Base-by-base conservation (phyloP, 2,113 vertebrate species). In the Lepisosteus oculatus region DNA sequence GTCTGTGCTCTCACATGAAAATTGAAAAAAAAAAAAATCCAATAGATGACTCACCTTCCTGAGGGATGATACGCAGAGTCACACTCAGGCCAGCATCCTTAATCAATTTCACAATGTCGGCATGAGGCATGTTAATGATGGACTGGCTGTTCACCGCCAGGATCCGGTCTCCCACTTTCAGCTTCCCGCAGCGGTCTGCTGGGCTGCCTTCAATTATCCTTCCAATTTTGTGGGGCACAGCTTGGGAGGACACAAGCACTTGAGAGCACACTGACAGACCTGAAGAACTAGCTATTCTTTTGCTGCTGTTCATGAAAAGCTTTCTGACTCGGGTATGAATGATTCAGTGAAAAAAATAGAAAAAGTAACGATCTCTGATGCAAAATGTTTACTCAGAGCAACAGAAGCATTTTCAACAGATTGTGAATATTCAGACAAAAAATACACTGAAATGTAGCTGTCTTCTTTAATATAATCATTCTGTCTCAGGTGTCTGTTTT, bases 71-170 rank as follows among this genome's bases (percentile, higher is more conserved):
- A 87, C 92, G 94, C 86, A 99, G 94, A 70, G 95, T 97, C 84
- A 99, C 96, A 62, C 93, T 98, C 76, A 98, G 95, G 68, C 97
- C 97, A 0, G 97, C 97, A 67, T 99, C 97, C 91, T 99, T 99
- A 92, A 99, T 99, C 84, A 99, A 94, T 85, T 98, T 99, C 75
- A 99, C 97, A 76, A 99, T 99, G 90, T 99, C 97, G 17, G 94
- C 97, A 69, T 99, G 97, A 70, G 96, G 94, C 96, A 98, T 98
- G 90, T 89, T 96, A 83, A 99, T 93, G 82, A 99, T 99, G 78
- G 95, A 96, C 88, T 98, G 97, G 79, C 92, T 85, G 76, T 99
- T 99, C 86, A 98, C 97, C 1, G 97, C 97, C 91, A 99, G 91
- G 79, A 99, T 99, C 82, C 96, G 87, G 91, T 99, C 97, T 74